Conservation (phyloP, 2,113 vertebrate species). For the Tupaia tana region DNA sequence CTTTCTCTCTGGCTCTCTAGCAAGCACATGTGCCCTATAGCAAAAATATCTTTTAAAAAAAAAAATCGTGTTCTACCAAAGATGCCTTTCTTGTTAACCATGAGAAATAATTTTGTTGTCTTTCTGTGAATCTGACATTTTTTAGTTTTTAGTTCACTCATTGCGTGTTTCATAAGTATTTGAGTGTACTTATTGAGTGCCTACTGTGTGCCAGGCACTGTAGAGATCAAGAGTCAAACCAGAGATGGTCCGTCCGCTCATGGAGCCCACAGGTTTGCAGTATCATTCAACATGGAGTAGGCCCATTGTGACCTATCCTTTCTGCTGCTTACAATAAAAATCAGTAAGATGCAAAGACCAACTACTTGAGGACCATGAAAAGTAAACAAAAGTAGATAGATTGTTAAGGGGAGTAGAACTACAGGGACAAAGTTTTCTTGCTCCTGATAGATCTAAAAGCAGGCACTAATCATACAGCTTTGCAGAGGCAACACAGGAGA, state of each 20-base stretch:
- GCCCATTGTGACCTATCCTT: neutral
- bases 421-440: neutral
- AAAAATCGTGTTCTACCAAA: neutral
- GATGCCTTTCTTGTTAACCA: slow-evolving; percentile 25
- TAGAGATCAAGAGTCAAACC: neutral
- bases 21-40: too few relatives aligned
- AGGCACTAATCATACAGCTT: neutral
- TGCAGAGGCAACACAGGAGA: neutral
- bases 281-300: neutral
- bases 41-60: too few relatives aligned
- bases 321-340: neutral
- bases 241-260: neutral
- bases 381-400: slow-evolving; percentile 9
- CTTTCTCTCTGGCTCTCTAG: too few relatives aligned
- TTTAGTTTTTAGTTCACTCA: neutral
- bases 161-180: neutral
- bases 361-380: neutral
- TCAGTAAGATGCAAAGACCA: neutral
- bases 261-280: neutral
- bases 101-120: neutral
- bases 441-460: neutral
- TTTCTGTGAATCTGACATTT: neutral
- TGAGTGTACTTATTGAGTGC: neutral
- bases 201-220: neutral
- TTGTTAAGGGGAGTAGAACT: neutral